Percentiles rank a stretch among this genome's conserved stretches.
phyloP scores from a whole-genome alignment of 2,113 vertebrate genomes.

The Erinaceus europaeus region DNA sequence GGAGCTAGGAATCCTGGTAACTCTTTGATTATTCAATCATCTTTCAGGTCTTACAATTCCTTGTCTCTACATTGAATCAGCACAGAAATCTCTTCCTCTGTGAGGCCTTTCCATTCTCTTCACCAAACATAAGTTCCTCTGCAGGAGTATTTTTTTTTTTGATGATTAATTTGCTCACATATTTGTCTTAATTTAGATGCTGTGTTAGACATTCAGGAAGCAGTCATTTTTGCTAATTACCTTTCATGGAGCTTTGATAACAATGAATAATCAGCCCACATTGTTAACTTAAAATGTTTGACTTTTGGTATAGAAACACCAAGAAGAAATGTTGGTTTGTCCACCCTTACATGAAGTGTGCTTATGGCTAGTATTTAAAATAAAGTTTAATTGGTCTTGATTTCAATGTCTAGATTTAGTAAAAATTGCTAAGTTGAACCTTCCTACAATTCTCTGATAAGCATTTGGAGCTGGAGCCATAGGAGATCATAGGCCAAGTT shows the following conservation, averaged over 20 bases:
- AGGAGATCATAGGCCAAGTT: no score
- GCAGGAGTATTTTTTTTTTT: no score
- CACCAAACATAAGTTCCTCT: background rate
- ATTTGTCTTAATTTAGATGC: background rate
- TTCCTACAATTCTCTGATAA: background rate
- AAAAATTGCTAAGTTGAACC: background rate
- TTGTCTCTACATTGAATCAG: background rate
- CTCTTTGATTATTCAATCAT: conserved; percentile 10
- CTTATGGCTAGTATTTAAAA: conserved; percentile 21
- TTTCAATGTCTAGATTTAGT: background rate
- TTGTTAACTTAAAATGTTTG: background rate
- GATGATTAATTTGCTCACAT: no score
- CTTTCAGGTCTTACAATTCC: background rate
- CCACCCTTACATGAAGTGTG: background rate
- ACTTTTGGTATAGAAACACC: background rate
- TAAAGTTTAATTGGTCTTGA: background rate
- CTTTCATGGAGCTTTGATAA: background rate
- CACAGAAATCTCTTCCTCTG: background rate
- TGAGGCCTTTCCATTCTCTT: background rate
- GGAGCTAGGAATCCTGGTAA: no score
- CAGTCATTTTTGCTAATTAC: background rate
- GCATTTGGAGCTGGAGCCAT: background rate
- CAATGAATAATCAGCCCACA: background rate
- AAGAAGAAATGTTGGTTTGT: background rate
- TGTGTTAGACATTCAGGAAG: background rate